Percentiles rank a stretch among this genome's conserved stretches.
Conservation (phyloP, 2,888 invertebrate species). For the Congeria kusceri region DNA sequence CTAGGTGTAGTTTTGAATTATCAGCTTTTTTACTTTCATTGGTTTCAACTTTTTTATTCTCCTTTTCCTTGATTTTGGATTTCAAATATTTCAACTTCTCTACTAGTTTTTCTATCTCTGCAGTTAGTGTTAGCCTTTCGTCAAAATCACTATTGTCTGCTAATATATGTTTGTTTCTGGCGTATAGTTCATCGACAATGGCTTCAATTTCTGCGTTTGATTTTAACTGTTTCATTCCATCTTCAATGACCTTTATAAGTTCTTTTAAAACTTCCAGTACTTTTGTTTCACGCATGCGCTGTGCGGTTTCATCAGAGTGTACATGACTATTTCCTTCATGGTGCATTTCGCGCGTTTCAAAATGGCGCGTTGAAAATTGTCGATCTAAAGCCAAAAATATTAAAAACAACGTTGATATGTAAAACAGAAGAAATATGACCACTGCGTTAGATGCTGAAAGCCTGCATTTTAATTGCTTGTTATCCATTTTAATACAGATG, state of each 20-base stretch:
- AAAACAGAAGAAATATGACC: constrained; percentile 18
- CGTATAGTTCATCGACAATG: not conserved
- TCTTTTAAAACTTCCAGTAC: not conserved
- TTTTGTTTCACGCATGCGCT: not conserved
- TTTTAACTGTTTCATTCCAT: not conserved
- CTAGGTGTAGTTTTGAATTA: too few relatives aligned
- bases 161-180: not conserved
- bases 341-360: not conserved
- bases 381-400: constrained; percentile 17
- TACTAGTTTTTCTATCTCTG: not conserved
- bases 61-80: not conserved
- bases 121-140: not conserved
- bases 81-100: not conserved
- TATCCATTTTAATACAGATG: too few relatives aligned
- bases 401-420: constrained; percentile 16
- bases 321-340: not conserved
- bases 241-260: not conserved
- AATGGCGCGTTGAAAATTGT: not conserved
- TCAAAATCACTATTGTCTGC: not conserved
- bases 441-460: not conserved
- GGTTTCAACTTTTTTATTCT: too few relatives aligned
- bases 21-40: too few relatives aligned
- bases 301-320: not conserved
- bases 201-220: not conserved
- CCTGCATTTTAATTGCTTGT: too few relatives aligned